Base-by-base conservation (phyloP, 2,888 invertebrate species). In the Thymelicus acteon region DNA sequence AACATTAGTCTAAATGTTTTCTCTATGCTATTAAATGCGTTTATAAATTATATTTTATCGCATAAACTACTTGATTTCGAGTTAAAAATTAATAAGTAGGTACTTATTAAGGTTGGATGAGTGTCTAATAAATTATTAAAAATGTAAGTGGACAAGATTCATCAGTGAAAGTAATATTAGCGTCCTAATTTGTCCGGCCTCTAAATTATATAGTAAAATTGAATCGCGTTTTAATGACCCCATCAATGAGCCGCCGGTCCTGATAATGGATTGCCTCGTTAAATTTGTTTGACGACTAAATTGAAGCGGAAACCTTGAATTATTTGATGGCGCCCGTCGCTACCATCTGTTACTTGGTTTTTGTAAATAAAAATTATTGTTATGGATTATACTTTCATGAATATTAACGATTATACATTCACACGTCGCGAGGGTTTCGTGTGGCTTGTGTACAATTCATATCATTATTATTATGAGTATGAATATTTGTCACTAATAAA, bases 251-350 rank as follows among this genome's bases (percentile, higher is more conserved):
- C 72, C 65, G 72, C 68, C 69, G 72, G 63, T 67, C 74, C 75
- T 74, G 77, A 77, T 82, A 82, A 84, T 81, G 80, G 82, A 84
- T 83, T 75, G 79, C 77, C 76, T 78, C 79, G 80, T 81, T 81
- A 82, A 83, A 82, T 82, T 83, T 82, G 79, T 81, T 82, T 80
- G 75, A 77, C 76, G 78, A 76, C 80, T 77, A 81, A 83, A 84
- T 81, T 83, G 80, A 74, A 77, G 74, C 74, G 69, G 75, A 74
- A 77, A 74, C 70, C 73, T 72, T 68, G 72, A 65, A 72, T 71
- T 72, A 67, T 63, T 60, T 66, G 71, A 75, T 72, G 73, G 65
- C 60, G 40, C 49, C 72, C 72, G 77, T 78, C 76, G 69, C 65
- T 73, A 72, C 71, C 78, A 80, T 77, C 77, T 79, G 79, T 72